A percentile compares a stretch with the other conserved stretches of the same genome.
phyloP scores from a whole-genome alignment of 2,113 vertebrate species.

The Spea multiplicata region DNA sequence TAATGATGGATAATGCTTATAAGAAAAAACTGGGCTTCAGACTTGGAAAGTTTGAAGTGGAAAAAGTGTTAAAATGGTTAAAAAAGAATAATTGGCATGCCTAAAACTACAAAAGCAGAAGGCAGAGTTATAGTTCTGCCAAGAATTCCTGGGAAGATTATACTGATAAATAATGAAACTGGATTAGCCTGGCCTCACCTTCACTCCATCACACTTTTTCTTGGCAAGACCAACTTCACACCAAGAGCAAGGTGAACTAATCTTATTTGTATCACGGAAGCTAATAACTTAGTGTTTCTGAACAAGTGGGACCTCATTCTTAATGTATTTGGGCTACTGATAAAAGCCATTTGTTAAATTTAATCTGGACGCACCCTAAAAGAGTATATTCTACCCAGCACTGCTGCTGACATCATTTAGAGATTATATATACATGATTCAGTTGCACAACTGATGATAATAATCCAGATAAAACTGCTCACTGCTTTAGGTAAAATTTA shows the following conservation, averaged over 20 bases:
- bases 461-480: no score
- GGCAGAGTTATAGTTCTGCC: not conserved
- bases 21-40: not conserved
- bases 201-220: constrained; percentile 7
- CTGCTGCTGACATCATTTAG: no score
- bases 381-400: not conserved
- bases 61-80: constrained; percentile 28
- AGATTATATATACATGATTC: no score
- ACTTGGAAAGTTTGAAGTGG: not conserved
- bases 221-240: constrained; percentile 17
- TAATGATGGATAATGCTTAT: no score
- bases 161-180: constrained; percentile 40
- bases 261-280: constrained; percentile 34
- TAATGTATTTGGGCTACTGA: constrained; percentile 8
- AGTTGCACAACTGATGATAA: no score
- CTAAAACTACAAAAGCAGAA: not conserved
- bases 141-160: constrained; percentile 19
- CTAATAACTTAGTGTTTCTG: constrained; percentile 15
- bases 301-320: constrained; percentile 16
- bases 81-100: constrained; percentile 16
- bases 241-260: constrained; percentile 25
- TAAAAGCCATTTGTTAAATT: constrained; percentile 10
- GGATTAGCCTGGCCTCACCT: constrained; percentile 6
- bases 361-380: not conserved
- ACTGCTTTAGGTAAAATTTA: no score